phyloP scores from a whole-genome alignment of 2,888 invertebrate genomes.

The Sarcophaga carnaria region DNA sequence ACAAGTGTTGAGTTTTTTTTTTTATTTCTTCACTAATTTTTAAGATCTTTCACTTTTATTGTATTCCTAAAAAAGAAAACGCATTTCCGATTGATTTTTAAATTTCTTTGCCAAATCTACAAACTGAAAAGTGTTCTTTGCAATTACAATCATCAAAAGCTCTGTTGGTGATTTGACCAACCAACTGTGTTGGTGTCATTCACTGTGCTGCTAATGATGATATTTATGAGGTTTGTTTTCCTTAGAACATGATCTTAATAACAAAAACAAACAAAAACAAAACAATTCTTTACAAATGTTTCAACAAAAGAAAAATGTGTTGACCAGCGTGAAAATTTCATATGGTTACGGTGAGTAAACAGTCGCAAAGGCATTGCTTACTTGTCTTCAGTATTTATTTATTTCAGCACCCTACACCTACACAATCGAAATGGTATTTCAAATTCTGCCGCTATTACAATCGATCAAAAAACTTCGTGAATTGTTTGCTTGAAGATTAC shows the following conservation, averaged over 20 bases:
- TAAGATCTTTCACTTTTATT: no score
- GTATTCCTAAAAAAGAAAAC: no score
- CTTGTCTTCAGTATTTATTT: conserved; percentile 12
- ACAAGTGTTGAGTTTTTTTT: no score
- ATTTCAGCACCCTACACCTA: no score
- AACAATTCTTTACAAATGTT: background rate
- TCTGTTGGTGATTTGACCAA: background rate
- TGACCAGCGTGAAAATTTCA: conserved; percentile 27
- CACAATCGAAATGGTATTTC: no score
- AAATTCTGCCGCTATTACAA: no score
- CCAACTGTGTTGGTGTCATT: background rate
- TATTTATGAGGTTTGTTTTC: conserved; percentile 44
- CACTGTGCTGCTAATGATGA: conserved; percentile 24
- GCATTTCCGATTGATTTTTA: no score
- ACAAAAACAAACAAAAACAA: conserved; percentile 9
- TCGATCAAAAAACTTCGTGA: no score
- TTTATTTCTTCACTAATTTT: no score
- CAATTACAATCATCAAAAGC: background rate
- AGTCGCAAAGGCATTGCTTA: conserved; percentile 2
- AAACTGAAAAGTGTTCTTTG: background rate
- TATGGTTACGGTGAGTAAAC: conserved; percentile 16
- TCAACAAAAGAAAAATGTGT: background rate
- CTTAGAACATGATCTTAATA: conserved; percentile 31
- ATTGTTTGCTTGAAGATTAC: no score
- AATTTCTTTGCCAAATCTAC: no score